phyloP scores from a whole-genome alignment of 2,888 invertebrate species.

The Scaptomyza tumidula region DNA sequence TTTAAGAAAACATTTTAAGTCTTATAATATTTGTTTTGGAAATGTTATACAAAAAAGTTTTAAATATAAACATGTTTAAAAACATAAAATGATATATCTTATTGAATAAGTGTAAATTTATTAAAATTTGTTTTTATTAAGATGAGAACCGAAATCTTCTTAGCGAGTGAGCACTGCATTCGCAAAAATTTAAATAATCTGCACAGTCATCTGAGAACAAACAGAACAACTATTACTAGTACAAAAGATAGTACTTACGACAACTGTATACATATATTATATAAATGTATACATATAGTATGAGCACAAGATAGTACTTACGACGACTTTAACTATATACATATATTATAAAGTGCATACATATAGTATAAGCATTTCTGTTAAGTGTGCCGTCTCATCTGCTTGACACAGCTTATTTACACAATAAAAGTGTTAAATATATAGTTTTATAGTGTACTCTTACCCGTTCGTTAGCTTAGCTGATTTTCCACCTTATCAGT shows the following conservation, averaged over 20 bases:
- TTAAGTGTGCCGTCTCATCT: slow-evolving; percentile 8
- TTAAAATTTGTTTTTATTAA: too few species aligned
- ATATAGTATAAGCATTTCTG: background rate
- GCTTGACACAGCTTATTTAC: too few species aligned
- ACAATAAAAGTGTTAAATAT: slow-evolving; percentile 23
- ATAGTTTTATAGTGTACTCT: background rate
- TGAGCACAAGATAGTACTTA: slow-evolving; percentile 8
- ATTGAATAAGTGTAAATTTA: too few species aligned
- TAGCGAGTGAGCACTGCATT: background rate
- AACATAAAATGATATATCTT: too few species aligned
- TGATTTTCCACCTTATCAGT: slow-evolving; percentile 35
- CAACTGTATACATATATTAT: slow-evolving; percentile 2
- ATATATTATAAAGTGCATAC: background rate
- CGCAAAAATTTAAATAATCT: background rate
- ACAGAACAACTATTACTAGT: slow-evolving; percentile 2
- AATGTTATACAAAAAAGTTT: too few species aligned
- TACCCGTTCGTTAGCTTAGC: slow-evolving; percentile 5
- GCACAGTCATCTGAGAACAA: slow-evolving; percentile 27
- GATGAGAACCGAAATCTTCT: background rate
- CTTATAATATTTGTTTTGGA: too few species aligned
- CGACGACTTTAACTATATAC: slow-evolving; percentile 4
- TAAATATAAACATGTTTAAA: too few species aligned
- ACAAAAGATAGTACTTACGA: slow-evolving; percentile 7
- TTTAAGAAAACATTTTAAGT: too few species aligned
- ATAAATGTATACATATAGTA: background rate